Conservation (phyloP, 1,140 invertebrate species). For the Anadara kagoshimensis region DNA sequence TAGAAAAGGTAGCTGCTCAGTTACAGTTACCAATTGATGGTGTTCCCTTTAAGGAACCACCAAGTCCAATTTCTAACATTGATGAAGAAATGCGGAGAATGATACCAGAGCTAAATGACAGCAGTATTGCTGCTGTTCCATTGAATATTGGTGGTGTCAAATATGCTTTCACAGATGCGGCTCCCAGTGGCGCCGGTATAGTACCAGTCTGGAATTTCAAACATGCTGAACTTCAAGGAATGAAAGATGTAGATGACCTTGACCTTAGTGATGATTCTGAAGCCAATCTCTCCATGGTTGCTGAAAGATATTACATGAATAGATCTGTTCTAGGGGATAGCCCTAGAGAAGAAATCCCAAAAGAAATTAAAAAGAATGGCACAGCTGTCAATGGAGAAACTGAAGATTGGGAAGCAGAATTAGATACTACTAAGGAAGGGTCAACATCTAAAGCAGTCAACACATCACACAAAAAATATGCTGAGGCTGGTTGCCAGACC, state of each 20-base stretch:
- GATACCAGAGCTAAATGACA: conserved; percentile 66
- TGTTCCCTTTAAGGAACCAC: conserved; percentile 50
- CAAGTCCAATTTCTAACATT: conserved; percentile 57
- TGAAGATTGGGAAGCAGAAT: conserved; percentile 26
- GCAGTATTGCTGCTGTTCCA: conserved; percentile 55
- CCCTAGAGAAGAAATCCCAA: conserved; percentile 37
- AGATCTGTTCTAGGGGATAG: conserved; percentile 68
- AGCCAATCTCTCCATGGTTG: conserved; percentile 67
- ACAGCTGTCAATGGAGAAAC: conserved; percentile 19
- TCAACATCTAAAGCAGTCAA: conserved; percentile 14
- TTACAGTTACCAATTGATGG: conserved; percentile 60
- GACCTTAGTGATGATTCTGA: conserved; percentile 63
- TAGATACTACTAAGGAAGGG: conserved; percentile 12
- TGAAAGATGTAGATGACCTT: conserved; percentile 65
- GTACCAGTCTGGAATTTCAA: conserved; percentile 73
- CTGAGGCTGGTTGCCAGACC: conserved; percentile 68
- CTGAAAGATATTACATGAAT: conserved; percentile 72
- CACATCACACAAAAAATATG: conserved; percentile 36
- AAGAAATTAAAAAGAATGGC: conserved; percentile 14
- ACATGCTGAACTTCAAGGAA: conserved; percentile 61
- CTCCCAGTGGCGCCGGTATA: conserved; percentile 69
- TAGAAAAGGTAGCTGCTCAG: conserved; percentile 65
- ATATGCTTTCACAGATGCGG: conserved; percentile 69
- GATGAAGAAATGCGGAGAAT: conserved; percentile 68
- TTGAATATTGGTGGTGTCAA: conserved; percentile 63